These are phyloP conservation scores for Poeciliopsis prolifica DNA, from an alignment of 2,113 vertebrate species.

Conservation along the genomic window DNA sequence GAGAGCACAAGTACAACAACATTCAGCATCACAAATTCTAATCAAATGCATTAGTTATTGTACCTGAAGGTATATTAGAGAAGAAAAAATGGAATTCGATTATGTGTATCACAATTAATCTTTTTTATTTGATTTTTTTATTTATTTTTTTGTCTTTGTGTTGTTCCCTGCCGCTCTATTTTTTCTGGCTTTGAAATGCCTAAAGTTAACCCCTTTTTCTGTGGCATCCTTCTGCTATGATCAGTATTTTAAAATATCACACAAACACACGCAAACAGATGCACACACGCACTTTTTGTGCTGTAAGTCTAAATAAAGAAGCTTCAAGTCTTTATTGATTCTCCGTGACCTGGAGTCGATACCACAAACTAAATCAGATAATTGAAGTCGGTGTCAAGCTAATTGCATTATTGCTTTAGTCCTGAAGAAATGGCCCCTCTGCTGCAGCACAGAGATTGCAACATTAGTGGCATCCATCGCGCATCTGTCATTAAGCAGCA, in stretches of 20 bases:
- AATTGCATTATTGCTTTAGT: conserved; percentile 85
- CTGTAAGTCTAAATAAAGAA: conserved; percentile 72
- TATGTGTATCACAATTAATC: conserved; percentile 28
- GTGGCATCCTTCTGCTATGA: conserved; percentile 15
- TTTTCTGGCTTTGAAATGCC: conserved; percentile 4
- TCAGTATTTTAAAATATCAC: conserved; percentile 22
- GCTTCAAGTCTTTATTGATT: conserved; percentile 76
- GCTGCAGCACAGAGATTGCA: conserved; percentile 54
- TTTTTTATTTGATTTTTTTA: conserved; percentile 21
- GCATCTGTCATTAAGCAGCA: conserved; percentile 65
- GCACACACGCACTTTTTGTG: not conserved
- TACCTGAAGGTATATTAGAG: conserved; percentile 56
- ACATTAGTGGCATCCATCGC: conserved; percentile 67
- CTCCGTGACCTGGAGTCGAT: conserved; percentile 76
- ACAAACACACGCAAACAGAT: conserved; percentile 2
- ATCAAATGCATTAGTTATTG: conserved; percentile 60
- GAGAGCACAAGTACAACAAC: conserved; percentile 75
- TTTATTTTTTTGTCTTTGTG: not conserved
- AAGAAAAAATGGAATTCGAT: conserved; percentile 28
- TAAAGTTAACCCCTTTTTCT: not conserved
- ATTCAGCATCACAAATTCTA: conserved; percentile 64
- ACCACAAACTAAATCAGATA: conserved; percentile 83
- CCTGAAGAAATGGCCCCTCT: conserved; percentile 68
- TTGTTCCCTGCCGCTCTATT: not conserved
- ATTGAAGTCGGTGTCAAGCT: conserved; percentile 82